Evolutionary conservation across 2,113 vertebrate genomes (phyloP).

Genomic region (Equus przewalskii): DNA sequence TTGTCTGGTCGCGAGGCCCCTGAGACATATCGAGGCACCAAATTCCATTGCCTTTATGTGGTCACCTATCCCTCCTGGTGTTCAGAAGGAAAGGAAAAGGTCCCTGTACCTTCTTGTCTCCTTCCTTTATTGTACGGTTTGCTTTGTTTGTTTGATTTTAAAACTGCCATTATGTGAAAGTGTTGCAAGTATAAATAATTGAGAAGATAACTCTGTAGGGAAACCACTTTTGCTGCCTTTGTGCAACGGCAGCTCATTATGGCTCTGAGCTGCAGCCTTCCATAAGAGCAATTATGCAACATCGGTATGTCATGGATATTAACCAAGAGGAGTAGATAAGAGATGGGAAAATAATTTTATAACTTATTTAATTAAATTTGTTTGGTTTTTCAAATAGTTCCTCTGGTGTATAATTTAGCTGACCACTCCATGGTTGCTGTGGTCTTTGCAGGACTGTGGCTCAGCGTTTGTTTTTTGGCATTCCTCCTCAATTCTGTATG

Average conservation of each 20-base stretch:
- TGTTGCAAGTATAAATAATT: slow-evolving; percentile 91
- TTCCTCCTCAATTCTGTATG: slow-evolving; percentile 74
- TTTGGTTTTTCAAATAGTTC: slow-evolving; percentile 82
- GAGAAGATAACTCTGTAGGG: slow-evolving; percentile 87
- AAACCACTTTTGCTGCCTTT: slow-evolving; percentile 86
- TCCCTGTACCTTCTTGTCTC: slow-evolving; percentile 87
- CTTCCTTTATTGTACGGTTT: slow-evolving; percentile 92
- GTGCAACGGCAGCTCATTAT: slow-evolving; percentile 85
- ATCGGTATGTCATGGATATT: slow-evolving; percentile 75
- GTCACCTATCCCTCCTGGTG: slow-evolving; percentile 84
- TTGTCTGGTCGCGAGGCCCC: slow-evolving; percentile 77
- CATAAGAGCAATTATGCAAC: slow-evolving; percentile 78
- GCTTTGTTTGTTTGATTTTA: slow-evolving; percentile 92
- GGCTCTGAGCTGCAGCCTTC: slow-evolving; percentile 82
- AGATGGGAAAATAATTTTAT: slow-evolving; percentile 82
- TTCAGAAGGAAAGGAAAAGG: slow-evolving; percentile 77
- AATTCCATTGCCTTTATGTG: slow-evolving; percentile 88
- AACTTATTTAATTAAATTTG: slow-evolving; percentile 83
- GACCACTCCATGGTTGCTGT: slow-evolving; percentile 64
- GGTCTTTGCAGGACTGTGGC: slow-evolving; percentile 48
- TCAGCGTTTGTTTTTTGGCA: slow-evolving; percentile 62
- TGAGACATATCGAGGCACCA: slow-evolving; percentile 81
- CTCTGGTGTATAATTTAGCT: slow-evolving; percentile 70
- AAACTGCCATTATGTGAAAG: slow-evolving; percentile 90
- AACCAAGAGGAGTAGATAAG: slow-evolving; percentile 79